Conservation (phyloP, 1,140 invertebrate species). For the Drosophila neocordata region DNA sequence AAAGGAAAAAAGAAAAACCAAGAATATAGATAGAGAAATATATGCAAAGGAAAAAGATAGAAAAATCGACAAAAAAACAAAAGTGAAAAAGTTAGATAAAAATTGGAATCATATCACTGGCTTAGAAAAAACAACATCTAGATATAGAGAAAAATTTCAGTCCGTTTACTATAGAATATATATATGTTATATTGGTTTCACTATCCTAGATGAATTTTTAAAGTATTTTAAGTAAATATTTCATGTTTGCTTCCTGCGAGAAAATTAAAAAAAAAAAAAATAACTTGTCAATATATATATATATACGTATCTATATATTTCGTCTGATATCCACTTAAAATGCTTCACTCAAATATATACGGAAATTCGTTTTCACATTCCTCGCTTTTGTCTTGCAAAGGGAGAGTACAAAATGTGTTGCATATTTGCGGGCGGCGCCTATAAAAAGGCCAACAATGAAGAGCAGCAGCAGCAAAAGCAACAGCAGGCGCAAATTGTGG, state of each 20-base stretch:
- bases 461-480: background rate
- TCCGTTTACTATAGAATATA: too few species aligned
- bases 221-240: background rate
- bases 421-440: slow-evolving; percentile 63
- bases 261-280: too few species aligned
- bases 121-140: too few species aligned
- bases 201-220: too few species aligned
- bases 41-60: too few species aligned
- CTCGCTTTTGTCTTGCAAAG: slow-evolving; percentile 44
- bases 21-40: background rate
- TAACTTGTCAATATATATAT: background rate
- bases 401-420: slow-evolving; percentile 51
- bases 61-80: too few species aligned
- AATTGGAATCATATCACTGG: too few species aligned
- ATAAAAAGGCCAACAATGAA: slow-evolving; percentile 46
- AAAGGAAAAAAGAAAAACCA: too few species aligned
- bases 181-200: too few species aligned
- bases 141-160: too few species aligned
- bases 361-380: slow-evolving; percentile 7
- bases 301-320: background rate
- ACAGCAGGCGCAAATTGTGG: slow-evolving; percentile 29
- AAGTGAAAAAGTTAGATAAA: too few species aligned
- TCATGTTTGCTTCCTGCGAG: background rate
- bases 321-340: slow-evolving; percentile 7
- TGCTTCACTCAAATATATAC: slow-evolving; percentile 6